Evolutionary conservation across 2,797 vertebrate species (phyloP).

Genomic region (Hippocampus kuda): DNA sequence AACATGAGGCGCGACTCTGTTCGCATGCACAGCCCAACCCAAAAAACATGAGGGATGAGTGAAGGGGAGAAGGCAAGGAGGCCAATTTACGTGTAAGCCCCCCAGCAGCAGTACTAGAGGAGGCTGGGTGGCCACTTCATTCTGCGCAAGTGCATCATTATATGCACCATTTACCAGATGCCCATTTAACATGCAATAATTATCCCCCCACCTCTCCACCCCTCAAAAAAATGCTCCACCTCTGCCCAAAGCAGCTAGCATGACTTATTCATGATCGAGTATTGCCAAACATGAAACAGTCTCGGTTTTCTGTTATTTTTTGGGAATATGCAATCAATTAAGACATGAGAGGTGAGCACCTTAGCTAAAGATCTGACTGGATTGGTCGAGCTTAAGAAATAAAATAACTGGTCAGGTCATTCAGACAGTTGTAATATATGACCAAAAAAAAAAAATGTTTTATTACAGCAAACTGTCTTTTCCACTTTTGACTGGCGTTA

Average conservation of each 20-base stretch:
- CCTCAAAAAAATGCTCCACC: slow-evolving; percentile 36
- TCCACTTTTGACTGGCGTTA: background rate
- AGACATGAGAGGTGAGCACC: no score
- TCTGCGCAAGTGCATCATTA: slow-evolving; percentile 76
- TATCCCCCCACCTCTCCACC: slow-evolving; percentile 57
- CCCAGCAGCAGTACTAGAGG: slow-evolving; percentile 38
- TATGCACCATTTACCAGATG: slow-evolving; percentile 79
- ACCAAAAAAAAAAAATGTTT: no score
- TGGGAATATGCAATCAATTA: no score
- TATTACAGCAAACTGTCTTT: no score
- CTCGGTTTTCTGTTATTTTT: no score
- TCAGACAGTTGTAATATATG: no score
- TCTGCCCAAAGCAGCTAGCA: no score
- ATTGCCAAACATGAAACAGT: no score
- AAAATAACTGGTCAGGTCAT: no score
- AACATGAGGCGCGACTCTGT: slow-evolving; percentile 51
- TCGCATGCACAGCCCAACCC: slow-evolving; percentile 44
- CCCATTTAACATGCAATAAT: slow-evolving; percentile 83
- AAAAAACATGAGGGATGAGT: slow-evolving; percentile 50
- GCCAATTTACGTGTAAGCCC: slow-evolving; percentile 70
- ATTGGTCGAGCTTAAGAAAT: no score
- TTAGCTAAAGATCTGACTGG: no score
- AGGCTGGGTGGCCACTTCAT: slow-evolving; percentile 72
- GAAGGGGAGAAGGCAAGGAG: slow-evolving; percentile 50
- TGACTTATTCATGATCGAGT: no score